Conservation (phyloP, 2,888 invertebrate genomes). For the Merodon equestris region DNA sequence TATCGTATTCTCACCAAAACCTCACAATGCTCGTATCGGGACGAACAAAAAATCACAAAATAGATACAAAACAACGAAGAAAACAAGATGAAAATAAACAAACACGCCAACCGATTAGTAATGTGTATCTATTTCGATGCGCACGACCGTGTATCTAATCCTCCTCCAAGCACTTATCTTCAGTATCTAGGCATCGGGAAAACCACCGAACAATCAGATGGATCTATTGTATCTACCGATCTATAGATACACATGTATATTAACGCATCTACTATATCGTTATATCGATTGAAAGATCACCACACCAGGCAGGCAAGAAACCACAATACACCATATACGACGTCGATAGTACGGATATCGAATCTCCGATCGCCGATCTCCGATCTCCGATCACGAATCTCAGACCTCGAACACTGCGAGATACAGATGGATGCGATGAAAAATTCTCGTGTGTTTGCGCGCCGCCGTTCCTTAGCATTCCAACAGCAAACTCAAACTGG, state of each 20-base stretch:
- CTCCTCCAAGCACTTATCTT: conserved; percentile 43
- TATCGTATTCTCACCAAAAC: too few relatives aligned
- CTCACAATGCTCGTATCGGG: too few relatives aligned
- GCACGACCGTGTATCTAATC: conserved; percentile 41
- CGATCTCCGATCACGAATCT: conserved; percentile 26
- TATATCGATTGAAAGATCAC: conserved; percentile 50
- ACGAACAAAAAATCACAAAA: too few relatives aligned
- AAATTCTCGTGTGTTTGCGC: conserved; percentile 43
- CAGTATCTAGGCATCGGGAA: conserved; percentile 41
- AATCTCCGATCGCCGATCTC: conserved; percentile 22
- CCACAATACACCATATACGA: conserved; percentile 7
- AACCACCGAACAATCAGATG: conserved; percentile 2
- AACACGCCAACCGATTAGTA: conserved; percentile 47
- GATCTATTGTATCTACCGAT: conserved; percentile 30
- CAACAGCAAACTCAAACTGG: conserved; percentile 67
- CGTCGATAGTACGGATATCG: conserved; percentile 2
- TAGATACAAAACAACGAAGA: too few relatives aligned
- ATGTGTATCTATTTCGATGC: conserved; percentile 26
- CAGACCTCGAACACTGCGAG: too few relatives aligned
- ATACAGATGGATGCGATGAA: conserved; percentile 17
- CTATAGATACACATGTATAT: conserved; percentile 27
- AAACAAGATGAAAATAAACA: neutral
- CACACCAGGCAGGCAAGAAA: conserved; percentile 4
- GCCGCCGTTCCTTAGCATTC: conserved; percentile 56
- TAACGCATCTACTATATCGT: conserved; percentile 35